Conservation (phyloP, 2,888 invertebrate genomes). For the Noctua janthe region DNA sequence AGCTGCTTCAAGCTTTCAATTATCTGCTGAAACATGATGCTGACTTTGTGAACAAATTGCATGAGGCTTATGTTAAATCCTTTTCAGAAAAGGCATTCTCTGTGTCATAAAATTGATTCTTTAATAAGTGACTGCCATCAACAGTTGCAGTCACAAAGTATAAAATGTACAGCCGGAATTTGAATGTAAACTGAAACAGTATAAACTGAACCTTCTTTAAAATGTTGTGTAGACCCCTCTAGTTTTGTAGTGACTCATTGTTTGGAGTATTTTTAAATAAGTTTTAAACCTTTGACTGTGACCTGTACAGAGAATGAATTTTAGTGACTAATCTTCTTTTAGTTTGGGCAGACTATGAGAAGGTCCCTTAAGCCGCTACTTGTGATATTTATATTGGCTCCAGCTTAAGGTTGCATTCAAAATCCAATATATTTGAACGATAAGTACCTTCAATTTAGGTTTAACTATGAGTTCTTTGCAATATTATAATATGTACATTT, state of each 20-base stretch:
- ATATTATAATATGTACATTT: constrained; percentile 75
- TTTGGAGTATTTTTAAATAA: constrained; percentile 89
- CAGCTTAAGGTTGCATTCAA: constrained; percentile 75
- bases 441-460: constrained; percentile 71
- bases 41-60: constrained; percentile 96
- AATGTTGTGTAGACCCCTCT: constrained; percentile 85
- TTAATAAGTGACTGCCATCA: constrained; percentile 75
- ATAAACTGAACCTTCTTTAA: constrained; percentile 83
- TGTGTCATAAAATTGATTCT: constrained; percentile 85
- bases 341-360: constrained; percentile 74
- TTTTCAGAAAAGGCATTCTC: constrained; percentile 92
- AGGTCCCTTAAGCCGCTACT: constrained; percentile 82
- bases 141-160: constrained; percentile 71
- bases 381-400: constrained; percentile 87
- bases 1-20: constrained; percentile 96
- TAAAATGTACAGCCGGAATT: constrained; percentile 88
- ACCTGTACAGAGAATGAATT: constrained; percentile 87
- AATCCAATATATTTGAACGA: constrained; percentile 69
- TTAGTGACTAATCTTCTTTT: constrained; percentile 80
- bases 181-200: constrained; percentile 78
- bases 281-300: constrained; percentile 88
- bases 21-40: constrained; percentile 96
- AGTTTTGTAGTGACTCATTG: constrained; percentile 85
- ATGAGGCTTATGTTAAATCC: constrained; percentile 97
- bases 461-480: constrained; percentile 76